Percentiles rank a stretch among this genome's conserved stretches.
phyloP scores from a whole-genome alignment of 2,113 vertebrate species.

The Python bivittatus region DNA sequence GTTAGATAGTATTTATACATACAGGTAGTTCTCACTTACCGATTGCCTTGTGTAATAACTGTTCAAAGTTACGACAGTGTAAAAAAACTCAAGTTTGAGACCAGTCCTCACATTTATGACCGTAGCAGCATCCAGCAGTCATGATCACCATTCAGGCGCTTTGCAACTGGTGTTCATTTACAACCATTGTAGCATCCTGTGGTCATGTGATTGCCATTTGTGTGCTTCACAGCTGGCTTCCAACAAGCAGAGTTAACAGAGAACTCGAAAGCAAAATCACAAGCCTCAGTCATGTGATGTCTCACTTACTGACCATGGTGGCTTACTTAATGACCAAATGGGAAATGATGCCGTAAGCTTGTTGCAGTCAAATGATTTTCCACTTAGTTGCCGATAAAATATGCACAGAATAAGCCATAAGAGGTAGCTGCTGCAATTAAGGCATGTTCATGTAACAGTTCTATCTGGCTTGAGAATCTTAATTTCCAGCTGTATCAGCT shows the following conservation, averaged over 20 bases:
- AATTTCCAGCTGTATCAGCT: background rate
- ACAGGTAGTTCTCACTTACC: background rate
- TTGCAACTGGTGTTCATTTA: background rate
- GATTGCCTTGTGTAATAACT: background rate
- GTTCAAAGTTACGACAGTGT: background rate
- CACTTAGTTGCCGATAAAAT: background rate
- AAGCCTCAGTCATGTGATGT: background rate
- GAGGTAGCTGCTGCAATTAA: background rate
- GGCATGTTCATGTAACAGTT: background rate
- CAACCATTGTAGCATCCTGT: background rate
- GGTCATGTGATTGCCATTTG: background rate
- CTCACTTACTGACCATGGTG: background rate
- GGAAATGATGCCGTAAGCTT: background rate
- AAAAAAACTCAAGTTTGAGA: background rate
- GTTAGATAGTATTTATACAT: background rate
- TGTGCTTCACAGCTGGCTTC: background rate
- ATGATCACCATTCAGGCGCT: background rate
- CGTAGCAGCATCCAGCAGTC: background rate
- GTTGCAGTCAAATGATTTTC: background rate
- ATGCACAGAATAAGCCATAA: background rate
- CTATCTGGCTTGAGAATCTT: background rate
- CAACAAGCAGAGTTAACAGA: background rate
- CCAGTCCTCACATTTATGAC: background rate
- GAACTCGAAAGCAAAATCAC: background rate
- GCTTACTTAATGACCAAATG: background rate